phyloP scores from a whole-genome alignment of 2,888 invertebrate genomes.

The Dynastes maya region DNA sequence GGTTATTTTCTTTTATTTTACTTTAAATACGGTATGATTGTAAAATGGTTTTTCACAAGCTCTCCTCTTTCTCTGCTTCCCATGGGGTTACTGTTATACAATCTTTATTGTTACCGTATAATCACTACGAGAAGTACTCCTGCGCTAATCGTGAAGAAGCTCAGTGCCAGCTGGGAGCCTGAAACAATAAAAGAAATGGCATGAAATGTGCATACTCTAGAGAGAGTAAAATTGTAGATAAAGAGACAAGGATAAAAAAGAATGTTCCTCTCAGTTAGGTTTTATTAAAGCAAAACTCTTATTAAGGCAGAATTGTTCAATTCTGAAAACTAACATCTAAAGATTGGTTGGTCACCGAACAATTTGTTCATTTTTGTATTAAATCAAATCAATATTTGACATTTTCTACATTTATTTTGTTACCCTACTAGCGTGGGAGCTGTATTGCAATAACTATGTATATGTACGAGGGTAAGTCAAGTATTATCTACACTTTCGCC shows the following conservation, averaged over 20 bases:
- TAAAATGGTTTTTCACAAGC: constrained; percentile 37
- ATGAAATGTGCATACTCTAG: constrained; percentile 21
- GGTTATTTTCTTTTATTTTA: constrained; percentile 24
- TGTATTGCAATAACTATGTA: too few species aligned
- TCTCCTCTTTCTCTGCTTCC: constrained; percentile 15
- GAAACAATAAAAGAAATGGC: constrained; percentile 49
- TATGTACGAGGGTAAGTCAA: too few species aligned
- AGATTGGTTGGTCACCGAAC: too few species aligned
- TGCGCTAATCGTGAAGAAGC: constrained; percentile 54
- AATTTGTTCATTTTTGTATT: too few species aligned
- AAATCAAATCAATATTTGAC: too few species aligned
- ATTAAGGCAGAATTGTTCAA: too few species aligned
- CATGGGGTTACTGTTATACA: constrained; percentile 20
- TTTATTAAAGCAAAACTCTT: too few species aligned
- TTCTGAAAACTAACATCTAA: too few species aligned
- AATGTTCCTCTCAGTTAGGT: background rate
- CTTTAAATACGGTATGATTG: constrained; percentile 42
- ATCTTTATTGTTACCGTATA: constrained; percentile 60
- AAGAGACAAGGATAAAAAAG: background rate
- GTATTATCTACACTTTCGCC: too few species aligned
- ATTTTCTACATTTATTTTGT: too few species aligned
- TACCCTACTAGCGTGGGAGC: too few species aligned
- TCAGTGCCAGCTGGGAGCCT: constrained; percentile 53
- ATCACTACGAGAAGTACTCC: constrained; percentile 55
- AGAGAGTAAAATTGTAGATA: background rate